Base-by-base conservation (phyloP, 2,113 vertebrate genomes). In the Rafetus swinhoei region DNA sequence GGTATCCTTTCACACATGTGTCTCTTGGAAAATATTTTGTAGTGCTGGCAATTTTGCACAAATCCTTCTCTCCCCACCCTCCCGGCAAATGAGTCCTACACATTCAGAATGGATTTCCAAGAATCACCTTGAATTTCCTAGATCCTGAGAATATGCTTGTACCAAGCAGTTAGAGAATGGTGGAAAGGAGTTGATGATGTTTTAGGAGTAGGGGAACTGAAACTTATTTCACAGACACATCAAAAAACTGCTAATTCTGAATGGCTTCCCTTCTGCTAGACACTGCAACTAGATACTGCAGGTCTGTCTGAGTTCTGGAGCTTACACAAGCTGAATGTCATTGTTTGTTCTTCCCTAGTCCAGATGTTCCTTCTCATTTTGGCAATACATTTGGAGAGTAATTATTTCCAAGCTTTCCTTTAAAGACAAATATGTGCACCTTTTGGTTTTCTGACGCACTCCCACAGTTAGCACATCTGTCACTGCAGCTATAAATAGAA, bases 161-260 rank as follows among this genome's bases (percentile, higher is more conserved):
- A 45, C 35, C n/a, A 24, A 76, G n/a, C 72, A 76, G 72, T 45
- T 39, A 13, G 35, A 76, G n/a, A 76, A 76, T 45, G 72, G 7
- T 4, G 24, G 82, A 82, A 88, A 72, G 22, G 12, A 85, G 39
- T 15, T n/a, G 3, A 8, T 53, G 85, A 14, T 72, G n/a, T 90
- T 81, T 87, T 85, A 9, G 21, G 89, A 69, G 83, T 88, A 91
- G 92, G 7, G 69, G 56, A 69, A 84, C 79, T 25, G 45, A 93
- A 91, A 65, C 29, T 65, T 55, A 29, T 7, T 69, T 54, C 82
- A 82, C 1, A 95, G 93, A 93, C 21, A 5, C 57, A 57, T 90
- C 12, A 53, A 53, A 93, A 96, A 97, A 96, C 6, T 83, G 83
- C 92, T 91, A 24, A 1, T 87, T 90, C 72, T 90, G 89, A 94